Conservation (phyloP, 2,113 vertebrate species). For the Ictalurus punctatus region DNA sequence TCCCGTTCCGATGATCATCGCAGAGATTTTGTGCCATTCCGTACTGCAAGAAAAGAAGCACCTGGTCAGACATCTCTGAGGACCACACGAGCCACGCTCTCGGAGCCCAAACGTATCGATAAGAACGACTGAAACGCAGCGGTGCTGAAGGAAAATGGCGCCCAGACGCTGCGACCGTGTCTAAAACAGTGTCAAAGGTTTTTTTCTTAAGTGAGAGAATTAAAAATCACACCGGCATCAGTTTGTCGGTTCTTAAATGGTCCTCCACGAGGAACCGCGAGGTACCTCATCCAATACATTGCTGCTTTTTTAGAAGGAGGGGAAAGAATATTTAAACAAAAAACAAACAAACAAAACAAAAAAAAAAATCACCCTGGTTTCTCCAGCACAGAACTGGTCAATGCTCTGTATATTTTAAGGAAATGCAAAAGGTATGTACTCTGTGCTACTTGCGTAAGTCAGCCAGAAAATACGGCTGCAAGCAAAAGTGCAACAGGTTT, state of each 20-base stretch:
- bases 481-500: slow-evolving; percentile 17
- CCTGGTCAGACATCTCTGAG: background rate
- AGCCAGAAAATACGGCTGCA: background rate
- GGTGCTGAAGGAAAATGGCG: background rate
- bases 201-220: background rate
- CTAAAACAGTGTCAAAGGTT: background rate
- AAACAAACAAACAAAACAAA: no score
- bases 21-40: background rate
- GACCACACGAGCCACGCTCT: background rate
- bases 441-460: background rate
- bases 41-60: background rate
- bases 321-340: no score
- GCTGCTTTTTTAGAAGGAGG: background rate
- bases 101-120: background rate
- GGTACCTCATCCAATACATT: background rate
- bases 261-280: background rate
- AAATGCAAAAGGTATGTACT: background rate
- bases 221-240: background rate
- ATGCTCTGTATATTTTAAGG: background rate
- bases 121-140: no score
- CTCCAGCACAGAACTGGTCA: background rate
- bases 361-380: background rate
- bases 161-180: background rate
- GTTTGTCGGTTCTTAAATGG: background rate
- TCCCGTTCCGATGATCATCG: no score